Percentiles rank a stretch among this genome's conserved stretches.
Conservation (phyloP, 2,797 vertebrate species). For the Epinephelus awoara region DNA sequence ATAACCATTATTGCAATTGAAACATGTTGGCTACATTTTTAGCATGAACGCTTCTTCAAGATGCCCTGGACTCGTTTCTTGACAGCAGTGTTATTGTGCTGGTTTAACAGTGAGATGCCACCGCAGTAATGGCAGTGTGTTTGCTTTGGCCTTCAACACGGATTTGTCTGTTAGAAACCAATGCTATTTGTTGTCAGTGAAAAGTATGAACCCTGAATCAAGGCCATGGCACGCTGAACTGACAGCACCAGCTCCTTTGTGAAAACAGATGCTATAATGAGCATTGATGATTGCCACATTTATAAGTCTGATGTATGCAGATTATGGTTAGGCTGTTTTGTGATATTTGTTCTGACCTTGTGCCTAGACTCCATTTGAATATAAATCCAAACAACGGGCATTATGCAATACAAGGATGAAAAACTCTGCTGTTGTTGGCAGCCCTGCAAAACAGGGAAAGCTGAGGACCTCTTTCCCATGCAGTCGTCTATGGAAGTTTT, state of each 20-base stretch:
- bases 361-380: slow-evolving; percentile 42
- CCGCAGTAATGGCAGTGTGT: neutral
- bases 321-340: slow-evolving; percentile 18
- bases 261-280: slow-evolving; percentile 40
- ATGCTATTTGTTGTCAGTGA: neutral
- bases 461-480: slow-evolving; percentile 42
- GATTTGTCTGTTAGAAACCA: slow-evolving; percentile 25
- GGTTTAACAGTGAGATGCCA: neutral
- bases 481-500: slow-evolving; percentile 37
- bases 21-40: neutral
- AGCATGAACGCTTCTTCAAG: neutral
- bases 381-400: slow-evolving; percentile 38
- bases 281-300: slow-evolving; percentile 17
- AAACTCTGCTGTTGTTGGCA: slow-evolving; percentile 36
- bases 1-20: neutral
- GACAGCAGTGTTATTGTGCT: neutral
- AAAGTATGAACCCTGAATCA: slow-evolving; percentile 6
- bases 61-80: neutral
- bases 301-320: slow-evolving; percentile 37
- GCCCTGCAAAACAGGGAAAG: slow-evolving; percentile 44
- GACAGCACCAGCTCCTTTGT: slow-evolving; percentile 19
- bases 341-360: slow-evolving; percentile 49
- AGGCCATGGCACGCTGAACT: neutral
- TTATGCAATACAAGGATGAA: slow-evolving; percentile 38
- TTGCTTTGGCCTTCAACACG: neutral